Percentiles rank a stretch among this genome's conserved stretches.
Conservation (phyloP, 1,140 invertebrate genomes). For the Trachymyrmex cornetzi region DNA sequence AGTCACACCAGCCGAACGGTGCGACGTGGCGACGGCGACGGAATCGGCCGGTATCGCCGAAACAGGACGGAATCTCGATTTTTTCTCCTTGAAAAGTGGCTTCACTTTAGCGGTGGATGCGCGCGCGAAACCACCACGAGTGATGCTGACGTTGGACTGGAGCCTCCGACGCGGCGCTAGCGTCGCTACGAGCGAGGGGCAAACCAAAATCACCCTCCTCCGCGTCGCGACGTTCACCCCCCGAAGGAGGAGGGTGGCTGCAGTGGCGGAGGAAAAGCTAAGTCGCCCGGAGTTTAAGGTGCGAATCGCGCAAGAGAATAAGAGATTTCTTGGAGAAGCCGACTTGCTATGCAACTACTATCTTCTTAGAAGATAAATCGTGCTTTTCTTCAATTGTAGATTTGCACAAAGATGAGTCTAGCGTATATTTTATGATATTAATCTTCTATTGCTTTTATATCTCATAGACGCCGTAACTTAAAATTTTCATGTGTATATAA, state of each 20-base stretch:
- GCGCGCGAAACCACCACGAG: conserved; percentile 84
- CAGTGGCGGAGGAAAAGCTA: conserved; percentile 65
- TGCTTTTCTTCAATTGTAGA: neutral
- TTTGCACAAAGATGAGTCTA: neutral
- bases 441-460: neutral
- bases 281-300: conserved; percentile 65
- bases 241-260: conserved; percentile 62
- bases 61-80: conserved; percentile 62
- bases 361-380: neutral
- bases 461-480: neutral
- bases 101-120: conserved; percentile 70
- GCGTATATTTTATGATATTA: neutral
- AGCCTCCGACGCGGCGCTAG: conserved; percentile 83
- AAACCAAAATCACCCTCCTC: conserved; percentile 78
- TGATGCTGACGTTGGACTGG: conserved; percentile 85
- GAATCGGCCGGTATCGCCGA: neutral
- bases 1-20: neutral
- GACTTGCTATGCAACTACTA: neutral
- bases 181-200: conserved; percentile 78
- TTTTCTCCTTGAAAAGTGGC: conserved; percentile 55
- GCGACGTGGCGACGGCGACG: neutral
- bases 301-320: neutral
- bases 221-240: conserved; percentile 60
- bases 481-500: neutral
- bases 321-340: neutral